Conservation (phyloP, 1,140 invertebrate species). For the Bombus huntii region DNA sequence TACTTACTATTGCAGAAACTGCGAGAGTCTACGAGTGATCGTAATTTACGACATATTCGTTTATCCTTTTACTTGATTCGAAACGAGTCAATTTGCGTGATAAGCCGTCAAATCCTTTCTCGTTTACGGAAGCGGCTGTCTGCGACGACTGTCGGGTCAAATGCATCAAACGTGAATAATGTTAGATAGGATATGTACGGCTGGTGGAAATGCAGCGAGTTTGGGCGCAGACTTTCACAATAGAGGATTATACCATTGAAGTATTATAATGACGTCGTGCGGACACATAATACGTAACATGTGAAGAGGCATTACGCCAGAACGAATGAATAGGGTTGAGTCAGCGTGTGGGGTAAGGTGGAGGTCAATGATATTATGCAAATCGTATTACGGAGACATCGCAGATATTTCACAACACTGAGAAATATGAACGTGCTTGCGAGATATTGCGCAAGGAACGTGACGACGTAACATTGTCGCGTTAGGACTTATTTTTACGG, state of each 20-base stretch:
- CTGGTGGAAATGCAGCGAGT: slow-evolving; percentile 58
- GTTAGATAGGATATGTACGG: slow-evolving; percentile 38
- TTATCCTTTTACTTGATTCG: background rate
- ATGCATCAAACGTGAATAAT: slow-evolving; percentile 61
- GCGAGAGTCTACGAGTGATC: too few relatives aligned
- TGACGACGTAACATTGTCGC: background rate
- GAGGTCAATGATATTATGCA: slow-evolving; percentile 73
- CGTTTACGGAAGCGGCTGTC: background rate
- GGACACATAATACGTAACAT: slow-evolving; percentile 69
- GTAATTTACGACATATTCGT: too few relatives aligned
- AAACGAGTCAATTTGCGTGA: background rate
- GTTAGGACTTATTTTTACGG: background rate
- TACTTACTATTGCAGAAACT: too few relatives aligned
- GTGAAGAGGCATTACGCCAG: slow-evolving; percentile 66
- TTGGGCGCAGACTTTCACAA: slow-evolving; percentile 60
- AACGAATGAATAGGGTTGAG: slow-evolving; percentile 67
- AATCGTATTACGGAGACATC: slow-evolving; percentile 71
- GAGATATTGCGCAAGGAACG: slow-evolving; percentile 38
- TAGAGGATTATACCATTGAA: slow-evolving; percentile 71
- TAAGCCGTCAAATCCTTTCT: slow-evolving; percentile 7
- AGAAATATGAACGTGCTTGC: slow-evolving; percentile 53
- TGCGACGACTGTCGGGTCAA: slow-evolving; percentile 43
- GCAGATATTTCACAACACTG: slow-evolving; percentile 64
- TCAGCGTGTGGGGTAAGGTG: slow-evolving; percentile 54
- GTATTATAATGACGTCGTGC: slow-evolving; percentile 71